Evolutionary conservation across 2,113 vertebrate species (phyloP).

Genomic region (Ranitomeya imitator): DNA sequence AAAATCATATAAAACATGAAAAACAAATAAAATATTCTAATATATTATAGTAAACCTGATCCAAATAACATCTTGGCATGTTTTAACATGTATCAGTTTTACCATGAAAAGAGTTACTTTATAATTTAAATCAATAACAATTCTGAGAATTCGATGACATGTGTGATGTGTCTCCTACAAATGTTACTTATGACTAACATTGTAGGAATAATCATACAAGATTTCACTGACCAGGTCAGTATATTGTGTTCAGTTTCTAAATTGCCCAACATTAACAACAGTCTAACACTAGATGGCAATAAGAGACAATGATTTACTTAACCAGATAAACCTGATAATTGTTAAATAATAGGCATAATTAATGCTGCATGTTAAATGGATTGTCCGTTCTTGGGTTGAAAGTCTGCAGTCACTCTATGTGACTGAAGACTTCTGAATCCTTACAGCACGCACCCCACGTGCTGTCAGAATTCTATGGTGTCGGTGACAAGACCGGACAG

Average conservation of each 20-base stretch:
- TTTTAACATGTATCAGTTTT: neutral
- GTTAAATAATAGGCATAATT: neutral
- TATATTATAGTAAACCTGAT: neutral
- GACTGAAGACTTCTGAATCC: no score
- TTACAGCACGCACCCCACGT: no score
- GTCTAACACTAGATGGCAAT: constrained; percentile 6
- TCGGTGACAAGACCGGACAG: no score
- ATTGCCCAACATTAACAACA: neutral
- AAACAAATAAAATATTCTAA: neutral
- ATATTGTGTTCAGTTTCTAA: neutral
- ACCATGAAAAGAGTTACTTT: neutral
- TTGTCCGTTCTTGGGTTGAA: no score
- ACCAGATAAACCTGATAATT: neutral
- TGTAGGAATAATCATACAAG: neutral
- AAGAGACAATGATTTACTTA: neutral
- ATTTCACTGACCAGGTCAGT: neutral
- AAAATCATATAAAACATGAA: neutral
- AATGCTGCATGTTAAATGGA: neutral
- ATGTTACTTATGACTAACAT: neutral
- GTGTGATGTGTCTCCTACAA: neutral
- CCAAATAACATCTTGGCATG: neutral
- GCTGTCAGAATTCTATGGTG: no score
- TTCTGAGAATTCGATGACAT: neutral
- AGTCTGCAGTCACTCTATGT: no score
- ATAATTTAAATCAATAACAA: neutral